A percentile compares a stretch with the other conserved stretches of the same genome.
Conservation (phyloP, 2,113 vertebrate species). For the Merops nubicus region DNA sequence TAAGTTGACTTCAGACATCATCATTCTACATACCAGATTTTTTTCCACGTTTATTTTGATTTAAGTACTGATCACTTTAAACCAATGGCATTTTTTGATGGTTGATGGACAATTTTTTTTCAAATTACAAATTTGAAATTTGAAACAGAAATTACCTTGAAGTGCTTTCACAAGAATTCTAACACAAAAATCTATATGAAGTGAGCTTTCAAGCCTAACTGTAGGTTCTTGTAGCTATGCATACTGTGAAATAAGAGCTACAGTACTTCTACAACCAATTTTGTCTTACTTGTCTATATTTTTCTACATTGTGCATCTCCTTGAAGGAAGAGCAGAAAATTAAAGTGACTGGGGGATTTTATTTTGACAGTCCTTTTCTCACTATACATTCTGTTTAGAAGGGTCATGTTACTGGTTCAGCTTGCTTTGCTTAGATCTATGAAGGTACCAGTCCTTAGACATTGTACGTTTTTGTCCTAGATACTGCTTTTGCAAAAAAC, state of each 20-base stretch:
- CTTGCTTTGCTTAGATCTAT: neutral
- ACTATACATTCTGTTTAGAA: neutral
- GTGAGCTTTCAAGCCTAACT: neutral
- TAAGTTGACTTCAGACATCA: slow-evolving; percentile 77
- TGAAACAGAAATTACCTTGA: neutral
- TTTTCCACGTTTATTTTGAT: neutral
- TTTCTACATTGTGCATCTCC: neutral
- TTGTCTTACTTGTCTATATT: neutral
- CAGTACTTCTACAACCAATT: neutral
- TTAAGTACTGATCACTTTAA: neutral
- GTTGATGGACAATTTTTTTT: neutral
- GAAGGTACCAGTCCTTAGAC: neutral
- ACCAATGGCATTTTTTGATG: neutral
- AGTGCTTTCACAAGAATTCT: neutral
- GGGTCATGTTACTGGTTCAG: neutral
- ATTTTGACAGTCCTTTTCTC: neutral
- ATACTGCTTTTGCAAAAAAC: slow-evolving; percentile 96
- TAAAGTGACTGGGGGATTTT: neutral
- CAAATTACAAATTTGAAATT: too few species aligned
- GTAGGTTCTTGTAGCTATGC: neutral
- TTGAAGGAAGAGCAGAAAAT: neutral
- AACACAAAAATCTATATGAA: neutral
- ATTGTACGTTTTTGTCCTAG: slow-evolving; percentile 70
- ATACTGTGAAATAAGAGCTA: neutral
- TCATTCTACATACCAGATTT: neutral